A percentile compares a stretch with the other conserved stretches of the same genome.
These are phyloP conservation scores for Mixornis gularis DNA, from an alignment of 2,113 vertebrate species.

Conservation along the genomic window DNA sequence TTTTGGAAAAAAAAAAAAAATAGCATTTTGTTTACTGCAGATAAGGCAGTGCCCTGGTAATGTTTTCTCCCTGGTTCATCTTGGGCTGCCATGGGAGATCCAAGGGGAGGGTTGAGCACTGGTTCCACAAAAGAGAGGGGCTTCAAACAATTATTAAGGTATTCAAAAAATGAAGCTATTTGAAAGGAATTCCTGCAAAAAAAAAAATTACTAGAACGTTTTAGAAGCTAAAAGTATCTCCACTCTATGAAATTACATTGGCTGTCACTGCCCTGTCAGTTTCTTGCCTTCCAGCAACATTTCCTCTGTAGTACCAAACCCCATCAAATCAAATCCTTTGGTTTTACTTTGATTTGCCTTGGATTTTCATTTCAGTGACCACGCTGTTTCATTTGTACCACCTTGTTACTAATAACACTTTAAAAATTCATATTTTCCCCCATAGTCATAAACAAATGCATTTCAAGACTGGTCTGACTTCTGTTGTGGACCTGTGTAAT, in stretches of 20 bases:
- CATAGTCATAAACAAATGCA: not conserved
- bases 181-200: not conserved
- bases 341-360: not conserved
- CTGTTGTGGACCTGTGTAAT: not conserved
- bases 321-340: not conserved
- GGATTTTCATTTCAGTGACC: not conserved
- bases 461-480: not conserved
- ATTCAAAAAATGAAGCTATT: not conserved
- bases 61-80: not conserved
- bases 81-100: not conserved
- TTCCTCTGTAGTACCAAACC: not conserved
- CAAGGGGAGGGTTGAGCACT: not conserved
- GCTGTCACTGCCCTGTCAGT: accelerated
- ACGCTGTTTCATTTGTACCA: not conserved
- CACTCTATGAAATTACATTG: not conserved
- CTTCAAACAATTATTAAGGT: not conserved
- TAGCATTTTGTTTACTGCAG: not conserved
- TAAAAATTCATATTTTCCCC: not conserved
- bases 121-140: not conserved
- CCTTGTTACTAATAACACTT: not conserved
- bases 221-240: not conserved
- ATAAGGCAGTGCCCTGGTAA: accelerated
- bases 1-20: not conserved
- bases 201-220: not conserved
- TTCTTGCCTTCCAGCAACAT: not conserved